Percentiles rank a stretch among this genome's conserved stretches.
Evolutionary conservation across 2,113 vertebrate species (phyloP).

Genomic region (Craseonycteris thonglongyai): DNA sequence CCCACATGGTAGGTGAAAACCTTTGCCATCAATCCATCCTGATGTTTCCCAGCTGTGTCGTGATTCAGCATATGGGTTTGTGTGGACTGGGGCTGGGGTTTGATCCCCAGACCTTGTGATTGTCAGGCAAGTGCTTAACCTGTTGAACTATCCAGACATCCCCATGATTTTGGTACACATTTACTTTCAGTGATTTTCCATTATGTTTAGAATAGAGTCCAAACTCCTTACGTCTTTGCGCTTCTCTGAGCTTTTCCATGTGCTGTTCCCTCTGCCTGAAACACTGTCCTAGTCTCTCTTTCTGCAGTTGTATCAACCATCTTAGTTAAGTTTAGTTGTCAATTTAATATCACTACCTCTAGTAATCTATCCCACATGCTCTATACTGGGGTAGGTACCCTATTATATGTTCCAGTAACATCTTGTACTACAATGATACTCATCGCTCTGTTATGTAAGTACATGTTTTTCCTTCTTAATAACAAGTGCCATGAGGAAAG

Average conservation of each 20-base stretch:
- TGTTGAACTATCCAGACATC: too few relatives aligned
- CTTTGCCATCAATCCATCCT: too few relatives aligned
- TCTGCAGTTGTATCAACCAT: background rate
- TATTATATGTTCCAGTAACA: background rate
- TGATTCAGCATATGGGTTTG: too few relatives aligned
- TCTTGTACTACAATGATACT: background rate
- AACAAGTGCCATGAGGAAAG: background rate
- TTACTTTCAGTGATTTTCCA: background rate
- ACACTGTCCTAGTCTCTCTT: background rate
- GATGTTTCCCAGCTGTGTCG: too few relatives aligned
- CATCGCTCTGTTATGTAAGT: background rate
- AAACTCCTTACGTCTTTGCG: background rate
- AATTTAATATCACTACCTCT: background rate
- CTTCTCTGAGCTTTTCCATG: background rate
- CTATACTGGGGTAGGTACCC: background rate
- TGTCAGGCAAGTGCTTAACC: too few relatives aligned
- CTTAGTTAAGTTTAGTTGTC: background rate
- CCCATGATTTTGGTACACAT: background rate
- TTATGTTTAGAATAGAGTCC: background rate
- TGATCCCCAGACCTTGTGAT: too few relatives aligned
- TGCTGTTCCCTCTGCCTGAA: background rate
- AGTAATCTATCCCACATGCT: background rate
- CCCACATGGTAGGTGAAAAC: too few relatives aligned
- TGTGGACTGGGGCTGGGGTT: too few relatives aligned
- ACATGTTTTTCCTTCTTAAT: background rate